Evolutionary conservation across 2,888 invertebrate genomes (phyloP).

Genomic region (Drosophila putrida): DNA sequence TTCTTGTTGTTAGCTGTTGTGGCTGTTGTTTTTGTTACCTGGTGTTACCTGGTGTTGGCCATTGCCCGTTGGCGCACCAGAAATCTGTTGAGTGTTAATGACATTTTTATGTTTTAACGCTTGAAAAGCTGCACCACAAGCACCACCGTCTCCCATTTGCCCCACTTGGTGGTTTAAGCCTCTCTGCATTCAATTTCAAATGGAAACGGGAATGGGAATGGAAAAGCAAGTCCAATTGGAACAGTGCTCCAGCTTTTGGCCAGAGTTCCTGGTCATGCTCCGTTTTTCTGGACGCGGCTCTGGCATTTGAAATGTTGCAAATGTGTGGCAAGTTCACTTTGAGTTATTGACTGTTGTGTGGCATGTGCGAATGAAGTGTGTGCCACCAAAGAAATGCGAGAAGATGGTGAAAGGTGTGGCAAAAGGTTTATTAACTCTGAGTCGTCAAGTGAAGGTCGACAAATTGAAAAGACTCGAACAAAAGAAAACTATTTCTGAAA

Average conservation of each 20-base stretch:
- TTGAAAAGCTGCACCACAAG: conserved; percentile 68
- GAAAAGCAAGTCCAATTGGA: conserved; percentile 70
- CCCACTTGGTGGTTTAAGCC: conserved; percentile 29
- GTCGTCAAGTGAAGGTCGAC: conserved; percentile 24
- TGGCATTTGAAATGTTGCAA: conserved; percentile 56
- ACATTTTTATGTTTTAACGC: conserved; percentile 80
- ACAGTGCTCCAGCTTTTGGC: conserved; percentile 8
- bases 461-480: conserved; percentile 28
- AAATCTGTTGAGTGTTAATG: conserved; percentile 80
- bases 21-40: neutral
- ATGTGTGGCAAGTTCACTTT: conserved; percentile 16
- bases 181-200: conserved; percentile 28
- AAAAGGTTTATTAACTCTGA: conserved; percentile 42
- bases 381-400: conserved; percentile 23
- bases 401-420: conserved; percentile 47
- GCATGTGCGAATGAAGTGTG: conserved; percentile 23
- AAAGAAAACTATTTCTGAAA: neutral
- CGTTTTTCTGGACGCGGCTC: conserved; percentile 6
- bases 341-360: neutral
- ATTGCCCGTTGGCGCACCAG: conserved; percentile 59
- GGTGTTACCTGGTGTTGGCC: conserved; percentile 33
- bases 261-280: conserved; percentile 1
- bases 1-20: conserved; percentile 25
- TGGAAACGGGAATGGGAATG: conserved; percentile 12
- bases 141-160: conserved; percentile 51